Base-by-base conservation (phyloP, 2,797 vertebrate species). In the Lateolabrax maculatus region DNA sequence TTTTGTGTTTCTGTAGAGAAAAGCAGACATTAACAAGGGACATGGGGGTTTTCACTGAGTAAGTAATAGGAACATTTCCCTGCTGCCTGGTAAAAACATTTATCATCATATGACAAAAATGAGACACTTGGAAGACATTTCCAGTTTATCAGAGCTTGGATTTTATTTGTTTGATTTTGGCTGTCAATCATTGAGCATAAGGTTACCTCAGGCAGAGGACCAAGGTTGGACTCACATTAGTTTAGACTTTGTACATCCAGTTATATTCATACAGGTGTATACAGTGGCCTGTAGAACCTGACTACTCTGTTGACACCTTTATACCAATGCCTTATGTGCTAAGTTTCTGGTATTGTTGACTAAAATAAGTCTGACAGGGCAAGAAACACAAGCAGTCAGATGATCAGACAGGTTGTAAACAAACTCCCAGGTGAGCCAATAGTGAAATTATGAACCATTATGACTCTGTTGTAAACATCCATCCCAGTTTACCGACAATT, bases 21-120 rank as follows among this genome's bases (percentile, higher is more conserved):
- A 68, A 61, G 56, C 52, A 21, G 70, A 65, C 41, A 58, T n/a
- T 44, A 57, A 29, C 21, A 16, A 19, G 58, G 11, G 39, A 53
- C 12, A 36, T 5, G 9, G 13, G 23, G 44, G 15, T 64, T 81
- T 79, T 77, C 57, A 52, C 15, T 57, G 31, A 74, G 71, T 73
- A 70, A 64, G 25, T 53, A 65, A 60, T 21, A 36, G 12, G 10
- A 66, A 68, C 68, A 53, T 57, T 60, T 67, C 58, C 48, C 57
- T 27, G 2, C 67, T 44, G 44, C 11, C 43, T 53, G n/a, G 52
- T 48, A 44, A 71, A 9, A 58, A 27, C n/a, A 44, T 27, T 12
- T 18, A 2, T 8, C 31, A 39, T 56, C 10, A 27, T 1, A 37
- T 9, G 11, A 53, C 9, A n/a, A 27, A 25, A 39, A 19, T 0